These are phyloP conservation scores for Octonoba sinensis DNA, from an alignment of 2,888 invertebrate genomes.

Conservation along the genomic window DNA sequence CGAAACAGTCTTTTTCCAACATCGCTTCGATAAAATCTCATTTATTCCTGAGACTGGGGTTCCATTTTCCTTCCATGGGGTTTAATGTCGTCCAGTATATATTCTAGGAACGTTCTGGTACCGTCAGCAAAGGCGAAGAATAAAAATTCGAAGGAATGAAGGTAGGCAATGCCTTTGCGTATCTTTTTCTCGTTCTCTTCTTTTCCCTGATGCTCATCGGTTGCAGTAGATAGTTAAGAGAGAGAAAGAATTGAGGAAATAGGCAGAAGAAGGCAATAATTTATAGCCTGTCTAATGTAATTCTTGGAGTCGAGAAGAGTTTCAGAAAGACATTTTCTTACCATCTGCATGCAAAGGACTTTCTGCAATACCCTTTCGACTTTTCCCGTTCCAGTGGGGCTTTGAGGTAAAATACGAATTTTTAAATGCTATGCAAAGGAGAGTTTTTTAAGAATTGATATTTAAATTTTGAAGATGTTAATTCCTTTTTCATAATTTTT, in stretches of 20 bases:
- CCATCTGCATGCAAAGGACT: too few species aligned
- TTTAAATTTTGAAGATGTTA: too few species aligned
- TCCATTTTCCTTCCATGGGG: conserved; percentile 50
- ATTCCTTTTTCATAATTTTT: too few species aligned
- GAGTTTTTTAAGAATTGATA: too few species aligned
- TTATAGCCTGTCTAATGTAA: conserved; percentile 1
- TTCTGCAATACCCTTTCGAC: too few species aligned
- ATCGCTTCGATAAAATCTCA: conserved; percentile 57
- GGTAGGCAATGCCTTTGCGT: background rate
- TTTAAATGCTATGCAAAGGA: too few species aligned
- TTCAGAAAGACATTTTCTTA: too few species aligned
- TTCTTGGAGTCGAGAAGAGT: too few species aligned
- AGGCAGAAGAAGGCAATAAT: conserved; percentile 11
- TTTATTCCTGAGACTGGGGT: conserved; percentile 45
- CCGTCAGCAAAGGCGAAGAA: conserved; percentile 22
- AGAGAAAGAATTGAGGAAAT: background rate
- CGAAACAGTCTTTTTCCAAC: conserved; percentile 36
- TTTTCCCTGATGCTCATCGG: conserved; percentile 2
- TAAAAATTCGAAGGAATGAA: conserved; percentile 31
- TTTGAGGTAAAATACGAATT: too few species aligned
- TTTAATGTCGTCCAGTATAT: conserved; percentile 57
- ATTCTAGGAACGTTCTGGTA: conserved; percentile 41
- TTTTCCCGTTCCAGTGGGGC: too few species aligned
- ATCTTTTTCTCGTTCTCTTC: conserved; percentile 7
- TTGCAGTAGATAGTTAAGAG: conserved; percentile 19